Percentiles rank a stretch among this genome's conserved stretches.
Conservation (phyloP, 2,888 invertebrate species). For the Polia nebulosa region DNA sequence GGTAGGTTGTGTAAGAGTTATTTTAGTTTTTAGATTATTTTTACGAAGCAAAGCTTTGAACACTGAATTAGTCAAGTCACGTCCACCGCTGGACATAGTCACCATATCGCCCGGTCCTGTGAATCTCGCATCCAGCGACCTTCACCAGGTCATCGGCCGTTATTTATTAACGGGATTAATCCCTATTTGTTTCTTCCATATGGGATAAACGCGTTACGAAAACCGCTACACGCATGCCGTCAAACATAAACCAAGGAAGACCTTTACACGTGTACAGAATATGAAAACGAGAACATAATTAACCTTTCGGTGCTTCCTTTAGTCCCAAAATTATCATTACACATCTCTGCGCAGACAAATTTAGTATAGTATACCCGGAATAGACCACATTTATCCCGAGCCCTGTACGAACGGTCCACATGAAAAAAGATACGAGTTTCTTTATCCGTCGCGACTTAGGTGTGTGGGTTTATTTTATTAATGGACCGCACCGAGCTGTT, state of each 20-base stretch:
- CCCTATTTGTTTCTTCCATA: no score
- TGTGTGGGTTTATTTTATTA: constrained; percentile 64
- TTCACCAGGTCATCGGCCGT: no score
- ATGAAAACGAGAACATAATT: constrained; percentile 42
- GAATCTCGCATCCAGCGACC: no score
- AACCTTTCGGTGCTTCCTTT: constrained; percentile 36
- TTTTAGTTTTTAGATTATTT: constrained; percentile 6
- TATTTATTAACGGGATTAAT: no score
- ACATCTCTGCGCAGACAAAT: constrained; percentile 57
- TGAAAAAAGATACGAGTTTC: constrained; percentile 59
- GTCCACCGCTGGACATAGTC: no score
- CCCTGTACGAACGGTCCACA: constrained; percentile 37
- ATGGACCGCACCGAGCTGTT: constrained; percentile 54
- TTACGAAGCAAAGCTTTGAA: neutral
- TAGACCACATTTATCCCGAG: constrained; percentile 58
- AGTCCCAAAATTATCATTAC: constrained; percentile 47
- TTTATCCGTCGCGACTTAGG: constrained; percentile 49
- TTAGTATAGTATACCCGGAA: constrained; percentile 56
- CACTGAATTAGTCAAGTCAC: no score
- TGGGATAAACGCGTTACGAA: no score
- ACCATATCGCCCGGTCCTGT: no score
- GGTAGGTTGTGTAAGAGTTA: neutral
- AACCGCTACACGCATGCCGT: no score
- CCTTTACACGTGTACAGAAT: constrained; percentile 14
- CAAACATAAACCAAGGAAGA: neutral